Evolutionary conservation across 1,140 invertebrate genomes (phyloP), one percentile per base, ranked within the genome.

Genomic region (Aphidius gifuensis): DNA sequence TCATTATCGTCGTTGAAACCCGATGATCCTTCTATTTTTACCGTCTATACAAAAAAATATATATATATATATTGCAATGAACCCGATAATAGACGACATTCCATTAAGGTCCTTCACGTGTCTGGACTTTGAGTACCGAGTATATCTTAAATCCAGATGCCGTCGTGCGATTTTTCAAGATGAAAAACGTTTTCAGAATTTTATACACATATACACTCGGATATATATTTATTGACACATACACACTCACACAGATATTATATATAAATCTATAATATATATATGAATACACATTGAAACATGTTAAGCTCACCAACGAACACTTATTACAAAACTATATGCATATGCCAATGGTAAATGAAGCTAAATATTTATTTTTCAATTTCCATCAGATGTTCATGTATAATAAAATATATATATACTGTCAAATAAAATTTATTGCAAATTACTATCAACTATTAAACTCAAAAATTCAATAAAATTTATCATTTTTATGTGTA

Each of bases 31-130:
- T 50, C 48, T 9, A 58, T 58, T 58, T n/a, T 9, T 16, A 8
- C 50, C 6, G 45, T 48, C 43, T 7, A 44, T 2, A 11, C 32
- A 44, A 11, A 9, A 60, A 42, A n/a, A n/a, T n/a, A 53, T 21
- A 60, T 45, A 16, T n/a, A 53, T 42, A 6, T 6, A 40, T 44
- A 11, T 44, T 21, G 16, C 23, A 21, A 32, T 46, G 38, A 53
- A 23, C 50, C 44, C 56, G 61, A 63, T 63, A 63, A 63, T 63
- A 63, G 56, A 63, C 61, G 61, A 63, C 55, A 58, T 63, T 63
- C 61, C 61, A 63, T 63, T 63, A 63, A 58, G 49, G 43, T 7
- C 49, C 49, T 32, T n/a, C 61, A 63, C 61, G 61, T 63, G 61
- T 63, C 61, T 49, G 9, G 61, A 63, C 48, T 63, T 1, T 58